These are phyloP conservation scores for Heliconius himera DNA, from an alignment of 1,140 invertebrate genomes.

Conservation along the genomic window DNA sequence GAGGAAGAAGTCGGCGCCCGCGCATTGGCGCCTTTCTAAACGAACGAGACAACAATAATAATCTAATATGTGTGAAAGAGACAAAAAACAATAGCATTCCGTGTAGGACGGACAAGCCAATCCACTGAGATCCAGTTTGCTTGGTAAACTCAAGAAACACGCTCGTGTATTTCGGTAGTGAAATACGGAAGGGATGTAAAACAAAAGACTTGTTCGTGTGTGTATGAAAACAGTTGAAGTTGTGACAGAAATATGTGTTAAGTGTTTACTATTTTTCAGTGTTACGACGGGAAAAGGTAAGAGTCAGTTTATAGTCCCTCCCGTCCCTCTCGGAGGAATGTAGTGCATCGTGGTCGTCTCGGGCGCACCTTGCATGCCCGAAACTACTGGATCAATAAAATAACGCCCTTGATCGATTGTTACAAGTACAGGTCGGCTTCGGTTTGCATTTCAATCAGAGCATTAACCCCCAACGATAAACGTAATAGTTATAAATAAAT, in stretches of 20 bases:
- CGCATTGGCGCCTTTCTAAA: conserved; percentile 74
- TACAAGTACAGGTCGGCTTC: conserved; percentile 31
- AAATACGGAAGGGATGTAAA: conserved; percentile 62
- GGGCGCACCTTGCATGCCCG: conserved; percentile 71
- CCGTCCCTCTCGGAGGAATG: conserved; percentile 75
- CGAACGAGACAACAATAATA: conserved; percentile 51
- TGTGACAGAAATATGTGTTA: conserved; percentile 62
- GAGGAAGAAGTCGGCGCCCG: conserved; percentile 76
- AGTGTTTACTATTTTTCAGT: conserved; percentile 48
- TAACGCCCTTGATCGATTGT: conserved; percentile 40
- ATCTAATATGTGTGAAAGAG: conserved; percentile 50
- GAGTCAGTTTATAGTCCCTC: conserved; percentile 70
- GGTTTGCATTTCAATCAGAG: conserved; percentile 28
- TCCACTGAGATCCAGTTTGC: conserved; percentile 71
- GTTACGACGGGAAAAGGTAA: conserved; percentile 59
- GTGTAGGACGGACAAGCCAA: conserved; percentile 64
- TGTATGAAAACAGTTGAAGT: conserved; percentile 54
- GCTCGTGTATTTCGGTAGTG: conserved; percentile 57
- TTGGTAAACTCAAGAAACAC: conserved; percentile 64
- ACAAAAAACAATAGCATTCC: conserved; percentile 69
- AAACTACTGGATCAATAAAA: conserved; percentile 58
- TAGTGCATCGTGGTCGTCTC: conserved; percentile 63
- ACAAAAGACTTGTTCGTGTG: conserved; percentile 60
- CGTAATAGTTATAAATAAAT: conserved; percentile 1
- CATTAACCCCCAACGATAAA: conserved; percentile 19